A percentile compares a stretch with the other conserved stretches of the same genome.
These are phyloP conservation scores for Archips crataeganus DNA, from an alignment of 2,888 invertebrate genomes.

Conservation along the genomic window DNA sequence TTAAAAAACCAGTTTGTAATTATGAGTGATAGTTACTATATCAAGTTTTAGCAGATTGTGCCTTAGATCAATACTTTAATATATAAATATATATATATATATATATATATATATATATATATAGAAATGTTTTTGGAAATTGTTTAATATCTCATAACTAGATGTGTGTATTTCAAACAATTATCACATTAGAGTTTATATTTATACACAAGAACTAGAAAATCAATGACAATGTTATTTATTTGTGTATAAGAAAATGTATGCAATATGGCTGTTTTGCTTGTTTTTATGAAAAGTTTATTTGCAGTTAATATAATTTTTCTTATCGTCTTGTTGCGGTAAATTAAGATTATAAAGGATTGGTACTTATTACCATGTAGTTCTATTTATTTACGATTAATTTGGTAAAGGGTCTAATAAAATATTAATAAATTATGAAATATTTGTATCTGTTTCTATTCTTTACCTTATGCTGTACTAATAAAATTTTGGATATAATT, in stretches of 20 bases:
- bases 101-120: slow-evolving; percentile 47
- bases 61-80: slow-evolving; percentile 78
- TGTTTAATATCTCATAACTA: slow-evolving; percentile 60
- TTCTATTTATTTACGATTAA: slow-evolving; percentile 85
- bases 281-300: slow-evolving; percentile 78
- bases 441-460: slow-evolving; percentile 56
- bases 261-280: slow-evolving; percentile 78
- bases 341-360: slow-evolving; percentile 70
- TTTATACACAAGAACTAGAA: slow-evolving; percentile 54
- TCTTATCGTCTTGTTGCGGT: slow-evolving; percentile 66
- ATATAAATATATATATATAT: slow-evolving; percentile 48
- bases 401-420: slow-evolving; percentile 86
- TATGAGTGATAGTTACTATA: slow-evolving; percentile 76
- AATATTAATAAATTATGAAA: slow-evolving; percentile 84
- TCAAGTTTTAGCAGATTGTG: slow-evolving; percentile 79
- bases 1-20: slow-evolving; percentile 70
- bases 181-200: slow-evolving; percentile 60
- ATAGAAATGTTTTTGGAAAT: slow-evolving; percentile 56
- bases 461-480: slow-evolving; percentile 26
- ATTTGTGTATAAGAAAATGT: slow-evolving; percentile 62
- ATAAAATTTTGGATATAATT: background rate
- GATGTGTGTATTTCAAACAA: slow-evolving; percentile 69
- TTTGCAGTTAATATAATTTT: slow-evolving; percentile 73
- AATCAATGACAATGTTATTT: slow-evolving; percentile 57
- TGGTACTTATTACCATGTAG: slow-evolving; percentile 83